Evolutionary conservation across 2,113 vertebrate species (phyloP).

Genomic region (Oriolus oriolus): DNA sequence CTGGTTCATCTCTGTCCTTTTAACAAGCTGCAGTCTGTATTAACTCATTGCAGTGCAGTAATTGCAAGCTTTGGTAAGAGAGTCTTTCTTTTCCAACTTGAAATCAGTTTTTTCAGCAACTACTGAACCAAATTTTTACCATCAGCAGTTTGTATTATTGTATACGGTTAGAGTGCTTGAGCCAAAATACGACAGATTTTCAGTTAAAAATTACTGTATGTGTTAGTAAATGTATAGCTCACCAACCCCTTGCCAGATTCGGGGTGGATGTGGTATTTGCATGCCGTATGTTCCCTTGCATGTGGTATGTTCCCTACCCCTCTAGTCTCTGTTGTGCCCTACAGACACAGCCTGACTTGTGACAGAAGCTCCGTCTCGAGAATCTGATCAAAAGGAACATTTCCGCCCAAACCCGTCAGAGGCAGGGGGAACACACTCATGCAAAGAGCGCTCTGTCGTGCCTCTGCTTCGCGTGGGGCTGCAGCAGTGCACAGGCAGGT

Average conservation of each 20-base stretch:
- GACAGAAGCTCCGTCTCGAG: not conserved
- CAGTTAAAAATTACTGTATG: not conserved
- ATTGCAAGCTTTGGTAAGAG: not conserved
- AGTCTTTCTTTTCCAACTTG: not conserved
- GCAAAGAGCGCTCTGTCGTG: not conserved
- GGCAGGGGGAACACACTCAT: rapidly evolving
- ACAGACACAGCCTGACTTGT: not conserved
- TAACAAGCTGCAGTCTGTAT: not conserved
- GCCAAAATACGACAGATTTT: not conserved
- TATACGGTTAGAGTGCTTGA: not conserved
- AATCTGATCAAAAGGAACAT: not conserved
- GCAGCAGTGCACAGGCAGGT: not conserved
- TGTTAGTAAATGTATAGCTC: not conserved
- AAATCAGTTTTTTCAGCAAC: not conserved
- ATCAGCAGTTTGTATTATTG: not conserved
- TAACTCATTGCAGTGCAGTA: constrained; percentile 4
- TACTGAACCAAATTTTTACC: not conserved
- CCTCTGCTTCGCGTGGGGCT: not conserved
- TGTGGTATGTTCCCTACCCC: not conserved
- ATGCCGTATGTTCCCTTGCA: rapidly evolving
- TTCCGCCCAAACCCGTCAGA: not conserved
- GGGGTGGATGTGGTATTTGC: not conserved
- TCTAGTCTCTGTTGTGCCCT: not conserved
- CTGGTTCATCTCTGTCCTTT: constrained; percentile 52
- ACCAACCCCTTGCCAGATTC: not conserved